Percentiles rank a stretch among this genome's conserved stretches.
Conservation (phyloP, 2,888 invertebrate species). For the Sinhomidia bicolor region DNA sequence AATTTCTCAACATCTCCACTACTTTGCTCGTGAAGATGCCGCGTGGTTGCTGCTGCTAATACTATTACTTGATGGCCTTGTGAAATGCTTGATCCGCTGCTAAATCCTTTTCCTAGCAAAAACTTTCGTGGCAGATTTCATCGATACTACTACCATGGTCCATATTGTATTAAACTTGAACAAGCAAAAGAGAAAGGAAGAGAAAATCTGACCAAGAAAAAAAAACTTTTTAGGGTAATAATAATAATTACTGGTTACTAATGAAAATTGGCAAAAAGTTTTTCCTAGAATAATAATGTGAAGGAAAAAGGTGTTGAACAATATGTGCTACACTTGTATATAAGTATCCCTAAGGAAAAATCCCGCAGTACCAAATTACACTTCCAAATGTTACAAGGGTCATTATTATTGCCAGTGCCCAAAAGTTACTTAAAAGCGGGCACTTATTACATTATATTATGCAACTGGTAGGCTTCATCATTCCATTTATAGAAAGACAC, state of each 20-base stretch:
- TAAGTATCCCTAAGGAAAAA: slow-evolving; percentile 21
- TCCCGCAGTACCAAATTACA: background rate
- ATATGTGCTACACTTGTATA: background rate
- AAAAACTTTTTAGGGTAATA: background rate
- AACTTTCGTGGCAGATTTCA: background rate
- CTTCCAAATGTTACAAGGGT: background rate
- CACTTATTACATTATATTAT: too few relatives aligned
- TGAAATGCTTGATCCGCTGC: background rate
- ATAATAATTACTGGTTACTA: slow-evolving; percentile 29
- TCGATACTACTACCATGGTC: background rate
- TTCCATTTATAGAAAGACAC: background rate
- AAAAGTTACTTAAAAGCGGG: background rate
- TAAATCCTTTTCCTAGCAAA: background rate
- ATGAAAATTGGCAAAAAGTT: slow-evolving; percentile 39
- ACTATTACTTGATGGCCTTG: background rate
- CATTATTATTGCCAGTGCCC: background rate
- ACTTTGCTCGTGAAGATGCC: too few relatives aligned
- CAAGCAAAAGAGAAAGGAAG: background rate
- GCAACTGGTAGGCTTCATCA: slow-evolving; percentile 19
- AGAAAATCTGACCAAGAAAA: slow-evolving; percentile 27
- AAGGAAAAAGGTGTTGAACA: background rate
- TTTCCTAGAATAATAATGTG: slow-evolving; percentile 8
- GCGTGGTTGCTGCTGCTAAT: background rate
- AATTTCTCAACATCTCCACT: background rate
- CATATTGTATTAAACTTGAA: background rate